Evolutionary conservation across 53 echinoderm and acorn worm species (phyloP).

Genomic region (Luidia sarsii): DNA sequence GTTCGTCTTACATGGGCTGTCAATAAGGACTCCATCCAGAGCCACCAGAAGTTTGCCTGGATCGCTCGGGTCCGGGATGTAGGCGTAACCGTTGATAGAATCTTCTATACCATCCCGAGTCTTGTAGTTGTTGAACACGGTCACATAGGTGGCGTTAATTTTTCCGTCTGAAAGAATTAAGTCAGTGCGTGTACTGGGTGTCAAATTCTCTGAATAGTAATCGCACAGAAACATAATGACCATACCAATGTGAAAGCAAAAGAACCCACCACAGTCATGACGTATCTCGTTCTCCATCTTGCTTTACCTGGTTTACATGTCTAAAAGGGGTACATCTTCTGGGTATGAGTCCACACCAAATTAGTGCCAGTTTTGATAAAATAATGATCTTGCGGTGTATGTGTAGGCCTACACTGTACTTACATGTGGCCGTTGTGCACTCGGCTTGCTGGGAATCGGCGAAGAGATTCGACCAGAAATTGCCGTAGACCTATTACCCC

Average conservation of each 20-base stretch:
- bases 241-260: too few relatives aligned
- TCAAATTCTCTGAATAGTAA: too few relatives aligned
- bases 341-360: too few relatives aligned
- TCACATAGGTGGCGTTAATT: constrained; percentile 65
- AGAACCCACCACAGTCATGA: too few relatives aligned
- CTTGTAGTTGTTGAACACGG: constrained; percentile 65
- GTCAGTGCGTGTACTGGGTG: too few relatives aligned
- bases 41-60: constrained; percentile 60
- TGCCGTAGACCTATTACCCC: constrained; percentile 69
- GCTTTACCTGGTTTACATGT: too few relatives aligned
- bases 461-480: constrained; percentile 62
- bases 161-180: constrained; percentile 57
- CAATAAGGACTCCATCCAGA: constrained; percentile 54
- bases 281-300: too few relatives aligned
- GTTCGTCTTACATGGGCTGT: constrained; percentile 49
- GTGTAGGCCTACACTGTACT: too few relatives aligned
- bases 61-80: constrained; percentile 45
- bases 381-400: neutral
- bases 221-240: too few relatives aligned
- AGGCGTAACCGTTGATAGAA: constrained; percentile 58
- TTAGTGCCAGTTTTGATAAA: too few relatives aligned
- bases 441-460: constrained; percentile 53
- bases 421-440: constrained; percentile 70
- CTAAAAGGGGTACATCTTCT: too few relatives aligned
- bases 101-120: constrained; percentile 54